Percentiles rank a stretch among this genome's conserved stretches.
These are phyloP conservation scores for Pavo muticus DNA, from an alignment of 2,113 vertebrate species.

Conservation along the genomic window DNA sequence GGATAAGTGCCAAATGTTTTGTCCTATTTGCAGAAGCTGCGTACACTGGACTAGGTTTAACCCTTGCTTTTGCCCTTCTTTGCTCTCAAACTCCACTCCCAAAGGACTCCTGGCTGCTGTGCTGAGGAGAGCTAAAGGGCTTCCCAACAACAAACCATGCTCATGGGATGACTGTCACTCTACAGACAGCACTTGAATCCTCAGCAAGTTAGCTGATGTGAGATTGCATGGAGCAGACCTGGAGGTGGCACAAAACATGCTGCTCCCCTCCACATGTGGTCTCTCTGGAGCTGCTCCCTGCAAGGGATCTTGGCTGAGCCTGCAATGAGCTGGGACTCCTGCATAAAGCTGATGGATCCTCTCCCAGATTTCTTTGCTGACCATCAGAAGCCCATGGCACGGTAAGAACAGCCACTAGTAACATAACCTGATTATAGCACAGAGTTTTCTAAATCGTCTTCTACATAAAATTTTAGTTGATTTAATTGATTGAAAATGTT, in stretches of 20 bases:
- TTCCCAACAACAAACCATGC: accelerated
- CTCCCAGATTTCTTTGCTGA: background rate
- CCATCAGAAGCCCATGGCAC: background rate
- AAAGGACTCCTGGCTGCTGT: background rate
- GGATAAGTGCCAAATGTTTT: background rate
- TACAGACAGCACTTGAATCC: background rate
- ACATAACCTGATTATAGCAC: background rate
- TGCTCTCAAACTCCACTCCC: background rate
- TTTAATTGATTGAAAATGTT: background rate
- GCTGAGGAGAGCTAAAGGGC: background rate
- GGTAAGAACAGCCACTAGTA: background rate
- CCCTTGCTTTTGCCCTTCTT: background rate
- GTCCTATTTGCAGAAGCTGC: background rate
- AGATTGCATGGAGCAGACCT: background rate
- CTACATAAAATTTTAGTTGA: background rate
- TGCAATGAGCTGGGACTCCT: background rate
- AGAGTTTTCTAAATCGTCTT: background rate
- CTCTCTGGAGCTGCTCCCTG: background rate
- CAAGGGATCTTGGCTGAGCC: background rate
- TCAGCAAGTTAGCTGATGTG: background rate
- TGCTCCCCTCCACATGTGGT: background rate
- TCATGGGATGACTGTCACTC: accelerated
- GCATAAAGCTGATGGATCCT: background rate
- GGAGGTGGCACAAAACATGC: background rate
- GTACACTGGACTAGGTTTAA: background rate